phyloP scores from a whole-genome alignment of 2,797 vertebrate genomes.

The Poeciliopsis presidionis region DNA sequence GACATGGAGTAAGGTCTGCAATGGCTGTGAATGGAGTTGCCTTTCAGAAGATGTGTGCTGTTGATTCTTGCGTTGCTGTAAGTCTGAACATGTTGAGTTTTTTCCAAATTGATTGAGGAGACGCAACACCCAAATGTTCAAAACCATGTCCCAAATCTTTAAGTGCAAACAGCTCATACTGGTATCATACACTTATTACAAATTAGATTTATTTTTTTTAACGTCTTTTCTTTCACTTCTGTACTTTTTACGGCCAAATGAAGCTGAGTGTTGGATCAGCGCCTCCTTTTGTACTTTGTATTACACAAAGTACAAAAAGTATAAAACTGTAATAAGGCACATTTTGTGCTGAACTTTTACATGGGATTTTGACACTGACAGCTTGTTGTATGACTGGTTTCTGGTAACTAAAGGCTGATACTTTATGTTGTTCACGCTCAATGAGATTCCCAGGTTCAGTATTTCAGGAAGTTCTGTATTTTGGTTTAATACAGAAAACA shows the following conservation, averaged over 20 bases:
- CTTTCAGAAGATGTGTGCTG: not conserved
- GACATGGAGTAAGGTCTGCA: not conserved
- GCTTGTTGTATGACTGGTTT: not conserved
- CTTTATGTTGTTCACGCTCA: not conserved
- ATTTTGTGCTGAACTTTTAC: not conserved
- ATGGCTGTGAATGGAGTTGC: not conserved
- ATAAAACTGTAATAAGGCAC: not conserved
- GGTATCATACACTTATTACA: too few species aligned
- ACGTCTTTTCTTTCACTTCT: not conserved
- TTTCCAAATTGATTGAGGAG: not conserved
- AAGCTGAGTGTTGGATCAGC: not conserved
- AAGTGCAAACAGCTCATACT: too few species aligned
- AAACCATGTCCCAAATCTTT: not conserved
- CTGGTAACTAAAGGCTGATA: not conserved
- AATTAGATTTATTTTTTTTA: too few species aligned
- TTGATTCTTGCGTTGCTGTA: not conserved
- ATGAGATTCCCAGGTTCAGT: not conserved
- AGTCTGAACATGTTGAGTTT: not conserved
- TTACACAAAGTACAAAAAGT: not conserved
- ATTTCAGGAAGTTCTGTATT: not conserved
- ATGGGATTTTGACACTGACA: not conserved
- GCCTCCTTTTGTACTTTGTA: not conserved
- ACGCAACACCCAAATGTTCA: not conserved
- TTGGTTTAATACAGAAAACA: not conserved
- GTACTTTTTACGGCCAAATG: not conserved